Evolutionary conservation across 1,140 invertebrate genomes (phyloP), one percentile per base, ranked within the genome.

Genomic region (Aphaenogaster ashmeadi): DNA sequence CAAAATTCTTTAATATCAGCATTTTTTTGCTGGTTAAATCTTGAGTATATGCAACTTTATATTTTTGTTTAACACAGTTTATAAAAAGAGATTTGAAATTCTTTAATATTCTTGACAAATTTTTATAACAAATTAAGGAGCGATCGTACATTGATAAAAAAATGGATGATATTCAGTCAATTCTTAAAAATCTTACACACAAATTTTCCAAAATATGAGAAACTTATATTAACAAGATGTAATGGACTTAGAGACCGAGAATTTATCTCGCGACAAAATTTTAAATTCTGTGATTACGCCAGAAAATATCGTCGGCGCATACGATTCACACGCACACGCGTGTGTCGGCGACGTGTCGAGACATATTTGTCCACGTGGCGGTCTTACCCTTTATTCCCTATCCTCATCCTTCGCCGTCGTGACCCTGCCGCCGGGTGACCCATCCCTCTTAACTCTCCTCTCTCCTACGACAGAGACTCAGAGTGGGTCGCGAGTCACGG

Each of bases 311-410:
- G 38, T 58, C 60, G 18, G 8, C 44, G 54, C 27, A 47, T 18
- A 5, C 44, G 54, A 41, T 62, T 50, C 54, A 18, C 21, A 47
- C 11, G 41, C 41, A 41, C 69, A 18, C 21, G 47, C 64, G 72
- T 86, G 67, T 75, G 89, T 86, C 60, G 54, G 80, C 64, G 64
- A 78, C 83, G 87, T 87, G 88, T 85, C 87, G 71, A 67, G 69
- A 88, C 87, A 92, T 94, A 93, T 94, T 94, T 93, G 93, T 94
- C 93, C 93, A 94, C 90, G 81, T 90, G 84, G 75, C 69, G 88
- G 91, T 93, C 92, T 93, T 93, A 93, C 89, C 90, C 90, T 89
- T 85, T 88, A 89, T 75, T 71, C 77, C 79, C 87, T 69, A 87
- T 80, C 74, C 67, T 66, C 80, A 84, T 91, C 86, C 91, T 87